phyloP scores from a whole-genome alignment of 2,888 invertebrate genomes.

The Xanthorhoe designata region DNA sequence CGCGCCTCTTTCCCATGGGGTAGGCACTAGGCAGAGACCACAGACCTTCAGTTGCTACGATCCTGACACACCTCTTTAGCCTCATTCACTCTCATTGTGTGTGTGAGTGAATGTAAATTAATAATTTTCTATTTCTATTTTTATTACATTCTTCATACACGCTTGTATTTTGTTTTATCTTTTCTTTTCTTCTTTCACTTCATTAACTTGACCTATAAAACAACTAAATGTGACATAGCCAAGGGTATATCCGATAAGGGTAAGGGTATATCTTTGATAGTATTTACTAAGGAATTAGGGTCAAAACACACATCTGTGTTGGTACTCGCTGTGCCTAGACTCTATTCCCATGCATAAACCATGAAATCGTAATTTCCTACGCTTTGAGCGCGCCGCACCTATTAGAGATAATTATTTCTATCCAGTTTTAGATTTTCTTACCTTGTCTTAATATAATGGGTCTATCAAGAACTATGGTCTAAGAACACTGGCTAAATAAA shows the following conservation, averaged over 20 bases:
- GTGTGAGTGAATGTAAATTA: too few species aligned
- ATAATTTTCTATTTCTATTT: too few species aligned
- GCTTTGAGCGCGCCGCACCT: slow-evolving; percentile 50
- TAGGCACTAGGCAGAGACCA: too few species aligned
- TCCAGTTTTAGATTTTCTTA: slow-evolving; percentile 32
- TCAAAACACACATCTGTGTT: slow-evolving; percentile 21
- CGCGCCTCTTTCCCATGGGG: too few species aligned
- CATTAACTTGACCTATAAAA: neutral
- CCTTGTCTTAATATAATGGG: slow-evolving; percentile 1
- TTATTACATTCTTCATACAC: too few species aligned
- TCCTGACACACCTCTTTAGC: too few species aligned
- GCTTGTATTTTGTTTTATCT: too few species aligned
- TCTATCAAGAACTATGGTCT: neutral
- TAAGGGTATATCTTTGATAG: neutral
- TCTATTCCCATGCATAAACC: slow-evolving; percentile 46
- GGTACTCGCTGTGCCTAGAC: slow-evolving; percentile 25
- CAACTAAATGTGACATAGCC: neutral
- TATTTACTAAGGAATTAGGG: slow-evolving; percentile 17
- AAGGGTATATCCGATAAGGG: neutral
- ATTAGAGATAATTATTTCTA: slow-evolving; percentile 43
- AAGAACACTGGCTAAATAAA: neutral
- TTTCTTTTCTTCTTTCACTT: too few species aligned
- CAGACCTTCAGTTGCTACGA: too few species aligned
- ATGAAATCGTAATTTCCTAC: slow-evolving; percentile 51
- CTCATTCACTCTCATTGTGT: too few species aligned